These are phyloP conservation scores for Catocala sponsa DNA, from an alignment of 2,888 invertebrate genomes.

Conservation along the genomic window DNA sequence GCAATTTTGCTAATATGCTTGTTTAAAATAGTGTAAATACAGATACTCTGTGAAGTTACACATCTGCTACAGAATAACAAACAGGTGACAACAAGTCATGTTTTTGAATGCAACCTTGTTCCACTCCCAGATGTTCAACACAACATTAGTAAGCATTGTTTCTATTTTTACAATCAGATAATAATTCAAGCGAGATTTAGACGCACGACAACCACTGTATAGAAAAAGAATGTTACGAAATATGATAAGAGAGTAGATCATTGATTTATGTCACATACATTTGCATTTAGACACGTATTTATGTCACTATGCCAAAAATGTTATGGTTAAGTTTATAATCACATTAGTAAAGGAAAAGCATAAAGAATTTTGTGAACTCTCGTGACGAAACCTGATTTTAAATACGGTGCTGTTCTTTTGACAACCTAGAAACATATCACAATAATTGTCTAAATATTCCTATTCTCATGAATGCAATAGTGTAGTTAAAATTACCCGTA, in stretches of 20 bases:
- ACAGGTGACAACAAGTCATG: background rate
- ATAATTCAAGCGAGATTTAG: background rate
- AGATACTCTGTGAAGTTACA: too few species aligned
- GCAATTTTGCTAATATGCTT: too few species aligned
- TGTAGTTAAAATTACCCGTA: background rate
- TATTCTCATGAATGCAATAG: slow-evolving; percentile 14
- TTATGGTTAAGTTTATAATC: slow-evolving; percentile 6
- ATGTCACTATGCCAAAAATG: slow-evolving; percentile 7
- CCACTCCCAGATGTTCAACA: background rate
- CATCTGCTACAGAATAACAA: background rate
- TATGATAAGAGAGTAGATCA: background rate
- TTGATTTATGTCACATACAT: background rate
- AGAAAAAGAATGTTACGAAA: slow-evolving; percentile 7
- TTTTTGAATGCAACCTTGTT: background rate
- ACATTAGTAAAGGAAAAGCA: slow-evolving; percentile 18
- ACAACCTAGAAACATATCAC: slow-evolving; percentile 22
- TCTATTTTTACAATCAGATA: background rate
- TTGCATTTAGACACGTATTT: background rate
- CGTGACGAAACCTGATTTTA: slow-evolving; percentile 33
- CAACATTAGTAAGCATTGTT: background rate
- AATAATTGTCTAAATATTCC: slow-evolving; percentile 23
- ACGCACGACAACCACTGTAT: background rate
- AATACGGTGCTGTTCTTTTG: slow-evolving; percentile 26
- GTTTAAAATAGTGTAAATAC: too few species aligned
- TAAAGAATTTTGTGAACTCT: slow-evolving; percentile 16